Conservation (phyloP, 2,113 vertebrate genomes). For the Dromaius novaehollandiae region DNA sequence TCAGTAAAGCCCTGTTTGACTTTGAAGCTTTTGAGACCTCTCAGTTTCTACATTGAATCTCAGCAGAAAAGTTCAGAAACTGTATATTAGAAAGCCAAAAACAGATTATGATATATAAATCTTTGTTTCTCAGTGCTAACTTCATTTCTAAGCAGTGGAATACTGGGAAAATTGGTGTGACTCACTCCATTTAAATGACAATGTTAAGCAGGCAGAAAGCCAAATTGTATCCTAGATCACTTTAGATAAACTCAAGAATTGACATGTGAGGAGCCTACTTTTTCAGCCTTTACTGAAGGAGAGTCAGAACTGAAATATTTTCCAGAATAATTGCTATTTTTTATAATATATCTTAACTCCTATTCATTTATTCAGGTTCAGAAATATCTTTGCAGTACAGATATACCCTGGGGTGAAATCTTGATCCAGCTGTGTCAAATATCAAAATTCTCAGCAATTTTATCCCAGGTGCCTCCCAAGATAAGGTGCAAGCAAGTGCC, state of each 20-base stretch:
- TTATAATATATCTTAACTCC: not conserved
- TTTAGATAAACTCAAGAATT: not conserved
- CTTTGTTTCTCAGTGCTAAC: not conserved
- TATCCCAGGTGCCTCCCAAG: not conserved
- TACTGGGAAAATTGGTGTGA: not conserved
- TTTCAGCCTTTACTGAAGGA: not conserved
- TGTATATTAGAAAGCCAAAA: not conserved
- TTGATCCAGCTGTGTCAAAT: not conserved
- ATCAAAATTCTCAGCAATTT: not conserved
- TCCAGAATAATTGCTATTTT: not conserved
- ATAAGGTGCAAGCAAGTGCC: not conserved
- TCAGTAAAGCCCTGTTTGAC: not conserved
- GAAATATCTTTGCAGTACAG: not conserved
- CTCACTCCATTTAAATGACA: not conserved
- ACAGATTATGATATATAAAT: not conserved
- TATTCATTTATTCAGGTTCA: not conserved
- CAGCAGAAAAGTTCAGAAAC: not conserved
- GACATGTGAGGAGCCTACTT: not conserved
- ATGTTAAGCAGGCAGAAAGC: not conserved
- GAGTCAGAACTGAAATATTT: not conserved
- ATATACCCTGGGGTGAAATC: not conserved
- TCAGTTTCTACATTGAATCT: conserved; percentile 3
- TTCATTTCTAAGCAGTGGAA: not conserved
- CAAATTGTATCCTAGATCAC: not conserved
- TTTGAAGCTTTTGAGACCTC: not conserved